These are phyloP conservation scores for Caiman crocodilus DNA, from an alignment of 2,797 vertebrate genomes.

Conservation along the genomic window DNA sequence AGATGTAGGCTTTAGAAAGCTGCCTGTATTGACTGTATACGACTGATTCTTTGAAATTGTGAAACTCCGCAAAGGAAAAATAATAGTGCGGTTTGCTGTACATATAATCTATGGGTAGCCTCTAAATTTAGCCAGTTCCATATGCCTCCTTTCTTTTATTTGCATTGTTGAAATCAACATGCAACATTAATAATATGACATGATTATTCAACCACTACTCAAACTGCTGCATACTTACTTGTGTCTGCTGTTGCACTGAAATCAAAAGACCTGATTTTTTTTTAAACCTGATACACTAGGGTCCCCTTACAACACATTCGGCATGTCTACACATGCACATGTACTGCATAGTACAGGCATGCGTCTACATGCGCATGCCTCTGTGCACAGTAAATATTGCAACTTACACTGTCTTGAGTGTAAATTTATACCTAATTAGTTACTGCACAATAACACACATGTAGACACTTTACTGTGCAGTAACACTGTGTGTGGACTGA, in stretches of 20 bases:
- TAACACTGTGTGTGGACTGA: fast-evolving
- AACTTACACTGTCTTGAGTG: no score
- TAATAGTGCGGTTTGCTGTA: neutral
- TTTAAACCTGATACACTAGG: neutral
- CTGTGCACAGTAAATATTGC: no score
- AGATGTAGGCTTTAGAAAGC: neutral
- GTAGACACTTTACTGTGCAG: no score
- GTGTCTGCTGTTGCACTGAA: neutral
- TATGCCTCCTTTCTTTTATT: neutral
- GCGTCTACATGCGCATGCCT: no score
- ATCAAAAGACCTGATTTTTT: neutral
- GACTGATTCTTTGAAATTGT: neutral
- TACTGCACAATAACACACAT: no score
- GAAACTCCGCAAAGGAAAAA: neutral
- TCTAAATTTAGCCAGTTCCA: neutral
- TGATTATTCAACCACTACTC: neutral
- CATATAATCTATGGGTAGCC: neutral
- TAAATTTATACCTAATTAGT: no score
- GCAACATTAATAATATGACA: neutral
- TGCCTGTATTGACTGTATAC: neutral
- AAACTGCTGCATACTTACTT: neutral
- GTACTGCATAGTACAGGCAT: no score
- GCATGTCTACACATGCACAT: no score
- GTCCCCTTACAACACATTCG: neutral
- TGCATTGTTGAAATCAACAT: neutral